Percentiles rank a stretch among this genome's conserved stretches.
Conservation (phyloP, 2,888 invertebrate genomes). For the Ectobius pallidus region DNA sequence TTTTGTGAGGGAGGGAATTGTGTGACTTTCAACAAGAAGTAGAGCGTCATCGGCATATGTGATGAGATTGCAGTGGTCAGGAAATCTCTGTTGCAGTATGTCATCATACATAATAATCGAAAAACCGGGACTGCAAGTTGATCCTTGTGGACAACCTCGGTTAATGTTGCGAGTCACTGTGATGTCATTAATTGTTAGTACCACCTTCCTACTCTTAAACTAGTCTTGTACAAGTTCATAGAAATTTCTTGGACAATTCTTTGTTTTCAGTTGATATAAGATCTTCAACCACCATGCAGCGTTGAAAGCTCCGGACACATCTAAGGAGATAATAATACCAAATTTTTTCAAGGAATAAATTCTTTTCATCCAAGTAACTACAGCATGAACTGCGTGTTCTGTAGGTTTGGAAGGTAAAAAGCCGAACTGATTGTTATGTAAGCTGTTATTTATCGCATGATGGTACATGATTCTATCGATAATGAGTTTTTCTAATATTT, state of each 20-base stretch:
- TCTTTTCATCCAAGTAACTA: background rate
- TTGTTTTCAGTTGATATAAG: background rate
- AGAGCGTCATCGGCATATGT: background rate
- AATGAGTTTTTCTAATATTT: constrained; percentile 9
- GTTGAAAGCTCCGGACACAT: background rate
- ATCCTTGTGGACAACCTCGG: background rate
- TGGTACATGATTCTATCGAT: background rate
- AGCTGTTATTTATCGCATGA: background rate
- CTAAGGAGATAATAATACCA: background rate
- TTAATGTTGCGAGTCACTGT: background rate
- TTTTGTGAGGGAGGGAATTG: no score
- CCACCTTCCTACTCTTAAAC: background rate
- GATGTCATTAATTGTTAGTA: background rate
- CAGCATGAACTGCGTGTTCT: background rate
- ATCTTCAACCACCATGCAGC: background rate
- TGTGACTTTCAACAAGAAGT: no score
- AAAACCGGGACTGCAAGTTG: background rate
- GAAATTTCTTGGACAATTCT: background rate
- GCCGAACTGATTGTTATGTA: background rate
- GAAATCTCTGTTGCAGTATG: background rate
- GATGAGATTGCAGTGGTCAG: background rate
- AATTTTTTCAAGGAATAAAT: background rate
- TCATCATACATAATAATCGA: background rate
- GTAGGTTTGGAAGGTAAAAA: background rate
- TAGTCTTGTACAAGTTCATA: background rate